phyloP scores from a whole-genome alignment of 2,113 vertebrate species.

The Conger conger region DNA sequence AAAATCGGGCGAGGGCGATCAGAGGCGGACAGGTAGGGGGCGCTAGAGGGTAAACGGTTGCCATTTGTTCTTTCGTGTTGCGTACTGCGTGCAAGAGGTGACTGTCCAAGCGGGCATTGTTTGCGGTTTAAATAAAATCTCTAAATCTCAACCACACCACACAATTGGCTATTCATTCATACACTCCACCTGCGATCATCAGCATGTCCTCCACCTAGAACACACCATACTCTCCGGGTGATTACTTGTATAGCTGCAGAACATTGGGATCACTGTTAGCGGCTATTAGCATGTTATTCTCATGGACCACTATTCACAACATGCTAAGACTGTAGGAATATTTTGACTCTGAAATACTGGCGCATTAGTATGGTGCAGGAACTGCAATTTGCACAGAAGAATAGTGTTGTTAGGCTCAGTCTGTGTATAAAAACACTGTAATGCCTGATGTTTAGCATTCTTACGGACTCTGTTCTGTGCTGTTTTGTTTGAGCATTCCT shows the following conservation, averaged over 20 bases:
- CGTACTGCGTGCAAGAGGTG: neutral
- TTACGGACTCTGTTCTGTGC: too few species aligned
- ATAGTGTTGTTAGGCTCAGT: neutral
- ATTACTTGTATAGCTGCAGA: neutral
- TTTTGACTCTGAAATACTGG: neutral
- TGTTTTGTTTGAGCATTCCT: neutral
- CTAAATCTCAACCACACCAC: neutral
- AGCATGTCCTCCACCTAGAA: neutral
- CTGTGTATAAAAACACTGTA: neutral
- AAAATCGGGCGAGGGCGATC: neutral
- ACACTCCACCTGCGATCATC: neutral
- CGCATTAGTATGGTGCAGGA: neutral
- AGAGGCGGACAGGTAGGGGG: neutral
- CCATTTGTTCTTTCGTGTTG: too few species aligned
- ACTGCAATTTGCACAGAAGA: neutral
- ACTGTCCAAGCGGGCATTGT: neutral
- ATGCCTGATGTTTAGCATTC: too few species aligned
- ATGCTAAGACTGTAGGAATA: neutral
- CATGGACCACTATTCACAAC: neutral
- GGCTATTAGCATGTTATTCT: neutral
- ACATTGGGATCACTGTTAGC: neutral
- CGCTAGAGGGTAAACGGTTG: neutral
- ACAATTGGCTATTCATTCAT: neutral
- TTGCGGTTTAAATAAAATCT: neutral
- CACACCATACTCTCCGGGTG: neutral